Percentiles rank a stretch among this genome's conserved stretches.
phyloP scores from a whole-genome alignment of 2,113 vertebrate species.

The Aptenodytes patagonicus region DNA sequence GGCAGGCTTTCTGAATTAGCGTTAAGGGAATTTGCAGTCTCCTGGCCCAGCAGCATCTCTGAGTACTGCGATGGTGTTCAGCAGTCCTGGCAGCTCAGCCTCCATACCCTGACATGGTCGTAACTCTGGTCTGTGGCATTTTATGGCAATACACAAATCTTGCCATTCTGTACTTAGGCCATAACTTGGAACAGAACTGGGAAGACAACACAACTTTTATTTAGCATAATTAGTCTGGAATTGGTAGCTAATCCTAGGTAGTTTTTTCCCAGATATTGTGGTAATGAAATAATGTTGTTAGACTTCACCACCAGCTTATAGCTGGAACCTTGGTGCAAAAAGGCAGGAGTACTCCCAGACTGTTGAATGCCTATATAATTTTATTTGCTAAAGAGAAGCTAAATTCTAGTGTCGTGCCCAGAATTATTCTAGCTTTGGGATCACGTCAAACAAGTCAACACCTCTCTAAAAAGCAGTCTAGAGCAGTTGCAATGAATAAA shows the following conservation, averaged over 20 bases:
- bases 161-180: background rate
- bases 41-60: background rate
- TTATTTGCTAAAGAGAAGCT: background rate
- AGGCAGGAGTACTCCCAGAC: background rate
- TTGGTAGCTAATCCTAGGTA: background rate
- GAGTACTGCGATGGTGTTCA: background rate
- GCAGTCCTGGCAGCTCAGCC: background rate
- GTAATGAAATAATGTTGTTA: background rate
- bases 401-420: background rate
- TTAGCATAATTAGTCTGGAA: background rate
- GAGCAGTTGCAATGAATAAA: background rate
- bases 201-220: background rate
- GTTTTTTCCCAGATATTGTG: background rate
- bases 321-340: background rate
- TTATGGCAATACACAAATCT: background rate
- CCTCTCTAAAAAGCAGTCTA: background rate
- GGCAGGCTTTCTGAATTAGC: background rate
- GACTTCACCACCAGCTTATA: background rate
- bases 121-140: background rate
- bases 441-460: background rate
- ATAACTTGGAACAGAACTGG: background rate
- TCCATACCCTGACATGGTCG: rapidly evolving
- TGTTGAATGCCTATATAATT: background rate
- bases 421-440: background rate
- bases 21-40: background rate